Base-by-base conservation (phyloP, 2,797 vertebrate genomes). In the Syngnathus acus region DNA sequence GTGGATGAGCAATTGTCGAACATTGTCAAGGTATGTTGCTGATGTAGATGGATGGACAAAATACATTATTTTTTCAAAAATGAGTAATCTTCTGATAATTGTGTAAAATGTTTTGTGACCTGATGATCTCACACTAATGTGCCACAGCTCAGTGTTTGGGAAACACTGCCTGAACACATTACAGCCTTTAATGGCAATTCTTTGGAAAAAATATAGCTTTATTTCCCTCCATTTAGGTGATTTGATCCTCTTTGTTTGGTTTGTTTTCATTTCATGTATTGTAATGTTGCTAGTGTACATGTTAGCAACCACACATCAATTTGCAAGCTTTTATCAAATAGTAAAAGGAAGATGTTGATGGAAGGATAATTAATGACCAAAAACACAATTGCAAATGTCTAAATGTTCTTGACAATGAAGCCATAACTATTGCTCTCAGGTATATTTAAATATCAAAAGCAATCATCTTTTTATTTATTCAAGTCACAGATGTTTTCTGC, bases 401-500 rank as follows among this genome's bases (percentile, higher is more conserved):
- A 67, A 55, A 26, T n/a, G 72, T 40, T 68, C 70, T 72, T 79
- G 66, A 68, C 75, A 76, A 66, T 68, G 23, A 86, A 85, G 80
- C 82, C 82, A 82, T 84, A 73, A 68, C 48, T 47, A 58, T 65
- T 80, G 72, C 75, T 79, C 82, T 89, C 82, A 86, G 83, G 83
- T 81, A 68, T 71, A 71, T 74, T 82, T 71, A 68, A 84, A 71
- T 78, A 72, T 74, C 64, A 21, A 68, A 78, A 69, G 53, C 0
- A 57, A 65, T 55, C 11, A 61, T 39, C 68, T 63, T 75, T 77
- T 64, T 70, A 17, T 70, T 9, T 61, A 62, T 64, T 51, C 16
- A 39, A 64, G 26, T 11, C 47, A 9, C 65, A 65, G 11, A 13
- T 5, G 40, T 66, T 71, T 13, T 66, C 57, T 47, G 39, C 48